phyloP scores from a whole-genome alignment of 2,797 vertebrate species.

The Acanthis flammea region DNA sequence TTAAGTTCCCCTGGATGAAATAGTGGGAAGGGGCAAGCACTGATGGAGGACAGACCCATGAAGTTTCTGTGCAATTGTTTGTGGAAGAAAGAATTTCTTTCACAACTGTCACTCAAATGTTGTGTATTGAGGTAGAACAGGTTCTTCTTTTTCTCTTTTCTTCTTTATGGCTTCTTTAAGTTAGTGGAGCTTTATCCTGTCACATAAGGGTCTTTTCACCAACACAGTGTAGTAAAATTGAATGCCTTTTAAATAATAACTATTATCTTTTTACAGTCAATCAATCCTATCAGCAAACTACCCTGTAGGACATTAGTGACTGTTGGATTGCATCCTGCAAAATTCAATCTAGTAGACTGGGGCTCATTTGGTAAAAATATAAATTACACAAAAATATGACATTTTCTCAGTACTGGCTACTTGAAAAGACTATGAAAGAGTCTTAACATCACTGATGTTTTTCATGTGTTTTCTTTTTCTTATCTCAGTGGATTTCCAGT shows the following conservation, averaged over 20 bases:
- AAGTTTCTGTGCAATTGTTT: background rate
- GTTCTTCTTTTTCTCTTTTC: background rate
- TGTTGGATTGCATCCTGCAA: background rate
- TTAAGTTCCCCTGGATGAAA: background rate
- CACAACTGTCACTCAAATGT: background rate
- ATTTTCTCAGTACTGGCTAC: background rate
- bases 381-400: background rate
- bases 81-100: background rate
- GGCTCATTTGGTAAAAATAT: background rate
- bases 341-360: background rate
- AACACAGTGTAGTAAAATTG: background rate
- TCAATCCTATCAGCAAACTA: background rate
- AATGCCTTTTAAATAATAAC: slow-evolving; percentile 8
- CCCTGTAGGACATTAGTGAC: background rate
- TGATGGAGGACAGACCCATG: background rate
- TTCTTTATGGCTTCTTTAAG: background rate
- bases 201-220: background rate
- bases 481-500: background rate
- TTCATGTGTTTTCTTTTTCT: background rate
- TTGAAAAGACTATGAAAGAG: background rate
- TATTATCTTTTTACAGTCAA: background rate
- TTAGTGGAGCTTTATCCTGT: background rate
- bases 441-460: background rate
- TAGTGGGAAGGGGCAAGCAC: background rate
- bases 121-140: background rate